phyloP scores from a whole-genome alignment of 2,888 invertebrate species.

The Troides helena region DNA sequence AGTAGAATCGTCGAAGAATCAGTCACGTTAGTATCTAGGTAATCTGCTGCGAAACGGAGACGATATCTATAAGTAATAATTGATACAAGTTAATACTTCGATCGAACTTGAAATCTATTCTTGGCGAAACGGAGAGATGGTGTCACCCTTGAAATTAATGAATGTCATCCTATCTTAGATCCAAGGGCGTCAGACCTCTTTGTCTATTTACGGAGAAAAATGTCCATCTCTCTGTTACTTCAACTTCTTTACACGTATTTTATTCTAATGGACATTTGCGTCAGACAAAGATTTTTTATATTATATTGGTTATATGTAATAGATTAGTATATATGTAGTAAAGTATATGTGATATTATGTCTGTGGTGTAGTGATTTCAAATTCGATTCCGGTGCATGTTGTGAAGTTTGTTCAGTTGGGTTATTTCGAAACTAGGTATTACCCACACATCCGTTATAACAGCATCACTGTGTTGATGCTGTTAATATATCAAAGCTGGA shows the following conservation, averaged over 20 bases:
- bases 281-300: neutral
- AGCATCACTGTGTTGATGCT: no score
- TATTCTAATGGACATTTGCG: neutral
- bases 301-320: no score
- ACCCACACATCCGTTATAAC: no score
- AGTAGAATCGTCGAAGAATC: no score
- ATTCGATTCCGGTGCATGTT: no score
- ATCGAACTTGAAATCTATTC: neutral
- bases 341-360: no score
- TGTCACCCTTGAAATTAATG: slow-evolving; percentile 2
- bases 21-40: no score
- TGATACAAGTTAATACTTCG: neutral
- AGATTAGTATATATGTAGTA: no score
- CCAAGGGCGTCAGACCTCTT: slow-evolving; percentile 2
- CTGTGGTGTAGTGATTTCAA: no score
- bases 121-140: neutral
- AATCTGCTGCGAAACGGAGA: neutral
- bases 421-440: no score
- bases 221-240: neutral
- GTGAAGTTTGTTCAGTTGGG: no score
- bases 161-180: slow-evolving; percentile 1
- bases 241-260: neutral
- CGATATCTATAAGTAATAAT: neutral
- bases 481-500: no score
- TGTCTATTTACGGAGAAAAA: slow-evolving; percentile 4